Base-by-base conservation (phyloP, 2,797 vertebrate species). In the Sardinella longiceps region DNA sequence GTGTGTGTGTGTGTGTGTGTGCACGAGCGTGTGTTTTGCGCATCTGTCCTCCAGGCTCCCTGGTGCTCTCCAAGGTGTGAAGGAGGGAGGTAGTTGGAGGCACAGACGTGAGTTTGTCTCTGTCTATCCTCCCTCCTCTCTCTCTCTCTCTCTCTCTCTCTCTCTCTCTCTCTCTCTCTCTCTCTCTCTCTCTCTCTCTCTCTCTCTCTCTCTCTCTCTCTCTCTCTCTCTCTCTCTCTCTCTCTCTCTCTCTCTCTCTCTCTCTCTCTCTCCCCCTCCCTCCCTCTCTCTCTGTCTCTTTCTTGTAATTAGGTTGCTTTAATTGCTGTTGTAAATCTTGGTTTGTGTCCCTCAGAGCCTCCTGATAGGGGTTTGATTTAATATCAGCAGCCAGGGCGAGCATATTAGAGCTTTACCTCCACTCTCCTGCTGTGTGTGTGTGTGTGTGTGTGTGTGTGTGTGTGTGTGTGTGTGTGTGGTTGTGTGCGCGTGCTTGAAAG, bases 251-350 rank as follows among this genome's bases (percentile, higher is more conserved):
- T 25, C n/a, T 63, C 58, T 12, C 25, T 30, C 84, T 30, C 84
- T 7, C 37, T 45, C 43, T 2, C n/a, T 83, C 43, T 23, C 60
- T 77, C 14, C 58, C 70, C 28, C 30, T 56, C 83, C 23, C 28
- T 53, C 20, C 28, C 77, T 20, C 56, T 66, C 7, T 39, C 50
- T 39, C 45, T 81, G 25, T 3, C 20, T 80, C 80, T 53, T 81
- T 46, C 81, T 37, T 87, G 77, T 88, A 89, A 91, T 90, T 95
- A 94, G 94, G 94, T 93, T 89, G 85, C 89, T 94, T 93, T 95
- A 95, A 95, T 95, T 95, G 95, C 93, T 92, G 93, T 93, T 93
- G 93, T 95, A 94, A 95, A 95, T 95, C 94, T 95, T 94, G 89
- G 92, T 88, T 91, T 91, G 90, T 91, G 92, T 94, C 92, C 93